These are phyloP conservation scores for Kryptolebias ocellatus DNA, from an alignment of 2,797 vertebrate species.

Conservation along the genomic window DNA sequence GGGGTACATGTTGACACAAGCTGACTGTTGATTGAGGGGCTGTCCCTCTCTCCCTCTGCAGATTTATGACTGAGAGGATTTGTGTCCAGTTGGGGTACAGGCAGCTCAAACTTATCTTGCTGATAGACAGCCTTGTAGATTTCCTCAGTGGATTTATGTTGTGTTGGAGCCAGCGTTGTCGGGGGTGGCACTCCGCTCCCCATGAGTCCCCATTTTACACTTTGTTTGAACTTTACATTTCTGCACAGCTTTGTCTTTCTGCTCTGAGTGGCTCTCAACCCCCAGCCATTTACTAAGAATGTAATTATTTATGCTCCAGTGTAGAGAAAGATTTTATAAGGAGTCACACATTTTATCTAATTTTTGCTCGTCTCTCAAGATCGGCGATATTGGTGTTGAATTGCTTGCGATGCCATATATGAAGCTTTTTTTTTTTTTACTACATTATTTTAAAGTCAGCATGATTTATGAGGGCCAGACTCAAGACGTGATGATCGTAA, in stretches of 20 bases:
- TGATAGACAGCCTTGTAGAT: conserved; percentile 71
- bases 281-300: conserved; percentile 63
- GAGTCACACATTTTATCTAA: conserved; percentile 65
- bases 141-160: conserved; percentile 66
- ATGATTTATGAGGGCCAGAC: conserved; percentile 81
- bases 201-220: conserved; percentile 43
- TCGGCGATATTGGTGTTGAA: conserved; percentile 63
- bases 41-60: conserved; percentile 59
- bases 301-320: conserved; percentile 72
- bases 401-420: conserved; percentile 57
- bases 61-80: conserved; percentile 73
- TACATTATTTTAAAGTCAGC: conserved; percentile 80
- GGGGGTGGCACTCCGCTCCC: conserved; percentile 4
- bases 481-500: conserved; percentile 79
- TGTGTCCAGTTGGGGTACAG: conserved; percentile 64
- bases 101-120: conserved; percentile 64
- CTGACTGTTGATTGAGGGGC: conserved; percentile 66
- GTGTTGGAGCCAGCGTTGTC: not conserved
- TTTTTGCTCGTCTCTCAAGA: conserved; percentile 64
- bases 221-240: conserved; percentile 60
- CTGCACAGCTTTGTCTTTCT: conserved; percentile 19
- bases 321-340: conserved; percentile 66
- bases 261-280: conserved; percentile 54
- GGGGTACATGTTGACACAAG: conserved; percentile 39
- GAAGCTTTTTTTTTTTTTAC: conserved; percentile 67